These are phyloP conservation scores for Hephaestus fuliginosus DNA, from an alignment of 2,797 vertebrate species.

Conservation along the genomic window DNA sequence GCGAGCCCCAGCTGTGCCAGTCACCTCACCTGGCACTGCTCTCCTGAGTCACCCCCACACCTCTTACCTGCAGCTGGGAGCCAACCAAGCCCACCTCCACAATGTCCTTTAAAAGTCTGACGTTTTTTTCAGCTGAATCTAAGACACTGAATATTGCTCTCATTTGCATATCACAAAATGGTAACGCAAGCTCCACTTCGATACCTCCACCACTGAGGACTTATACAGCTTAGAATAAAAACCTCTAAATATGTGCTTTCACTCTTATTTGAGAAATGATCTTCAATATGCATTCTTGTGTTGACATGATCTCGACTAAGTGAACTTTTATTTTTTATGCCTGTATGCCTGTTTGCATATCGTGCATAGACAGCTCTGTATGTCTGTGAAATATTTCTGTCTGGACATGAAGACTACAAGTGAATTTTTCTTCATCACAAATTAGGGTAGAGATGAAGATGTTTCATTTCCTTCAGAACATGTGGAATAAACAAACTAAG, in stretches of 20 bases:
- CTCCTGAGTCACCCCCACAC: too few relatives aligned
- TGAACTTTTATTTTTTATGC: neutral
- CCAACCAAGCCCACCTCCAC: too few relatives aligned
- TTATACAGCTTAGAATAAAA: neutral
- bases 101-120: neutral
- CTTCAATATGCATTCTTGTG: neutral
- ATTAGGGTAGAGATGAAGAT: slow-evolving; percentile 8
- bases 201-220: neutral
- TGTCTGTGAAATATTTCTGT: neutral
- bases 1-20: too few relatives aligned
- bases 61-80: too few relatives aligned
- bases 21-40: too few relatives aligned
- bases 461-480: neutral
- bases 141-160: neutral
- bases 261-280: slow-evolving; percentile 12
- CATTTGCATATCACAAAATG: neutral
- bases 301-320: neutral
- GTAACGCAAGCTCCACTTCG: neutral
- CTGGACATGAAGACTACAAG: neutral
- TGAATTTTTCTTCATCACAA: slow-evolving; percentile 2
- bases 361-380: neutral
- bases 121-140: neutral
- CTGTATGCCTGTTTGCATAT: slow-evolving; percentile 1
- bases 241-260: neutral
- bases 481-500: neutral